Percentiles rank a stretch among this genome's conserved stretches.
These are phyloP conservation scores for Balanococcus diminutus DNA, from an alignment of 2,888 invertebrate genomes.

Conservation along the genomic window DNA sequence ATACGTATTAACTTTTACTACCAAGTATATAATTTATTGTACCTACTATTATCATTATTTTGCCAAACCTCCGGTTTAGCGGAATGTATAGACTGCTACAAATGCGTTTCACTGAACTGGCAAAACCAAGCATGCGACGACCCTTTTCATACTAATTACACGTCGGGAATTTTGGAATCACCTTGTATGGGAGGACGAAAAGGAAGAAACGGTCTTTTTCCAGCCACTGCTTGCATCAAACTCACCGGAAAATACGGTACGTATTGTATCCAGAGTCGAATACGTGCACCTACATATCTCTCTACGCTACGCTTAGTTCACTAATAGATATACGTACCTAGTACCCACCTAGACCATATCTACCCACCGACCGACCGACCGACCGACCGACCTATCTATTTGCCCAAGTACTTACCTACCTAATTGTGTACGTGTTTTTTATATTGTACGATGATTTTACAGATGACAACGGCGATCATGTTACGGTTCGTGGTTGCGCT, in stretches of 20 bases:
- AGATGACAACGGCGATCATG: conserved; percentile 80
- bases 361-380: too few species aligned
- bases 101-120: conserved; percentile 91
- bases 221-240: conserved; percentile 96
- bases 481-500: conserved; percentile 92
- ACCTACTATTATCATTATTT: too few species aligned
- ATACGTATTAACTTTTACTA: too few species aligned
- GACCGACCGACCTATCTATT: too few species aligned
- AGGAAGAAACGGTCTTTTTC: conserved; percentile 89
- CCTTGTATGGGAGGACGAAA: conserved; percentile 95
- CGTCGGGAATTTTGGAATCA: conserved; percentile 79
- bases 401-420: too few species aligned
- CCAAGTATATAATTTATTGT: too few species aligned
- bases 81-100: conserved; percentile 89
- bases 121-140: conserved; percentile 90
- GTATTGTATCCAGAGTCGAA: too few species aligned
- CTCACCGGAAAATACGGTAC: conserved; percentile 88
- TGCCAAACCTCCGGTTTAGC: too few species aligned
- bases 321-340: too few species aligned
- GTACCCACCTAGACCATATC: too few species aligned
- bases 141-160: conserved; percentile 92
- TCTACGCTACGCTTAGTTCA: too few species aligned
- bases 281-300: too few species aligned
- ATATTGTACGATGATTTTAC: conserved; percentile 58
- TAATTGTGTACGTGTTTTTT: neutral